These are phyloP conservation scores for Netelia inedita DNA, from an alignment of 2,888 invertebrate species.

Conservation along the genomic window DNA sequence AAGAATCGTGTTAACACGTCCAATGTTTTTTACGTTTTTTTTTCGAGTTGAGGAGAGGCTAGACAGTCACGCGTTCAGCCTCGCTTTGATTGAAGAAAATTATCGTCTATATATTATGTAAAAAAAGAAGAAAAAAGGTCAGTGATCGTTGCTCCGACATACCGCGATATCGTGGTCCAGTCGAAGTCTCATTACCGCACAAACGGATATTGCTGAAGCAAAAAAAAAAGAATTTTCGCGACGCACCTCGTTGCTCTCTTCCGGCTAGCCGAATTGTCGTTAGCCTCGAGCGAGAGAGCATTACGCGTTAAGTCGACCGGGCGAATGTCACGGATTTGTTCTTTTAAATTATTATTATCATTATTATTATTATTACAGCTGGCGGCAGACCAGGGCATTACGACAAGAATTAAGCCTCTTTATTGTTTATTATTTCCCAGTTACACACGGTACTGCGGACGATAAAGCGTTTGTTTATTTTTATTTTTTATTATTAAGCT, in stretches of 20 bases:
- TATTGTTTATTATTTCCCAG: conserved; percentile 44
- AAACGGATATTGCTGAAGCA: conserved; percentile 11
- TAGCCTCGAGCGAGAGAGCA: conserved; percentile 66
- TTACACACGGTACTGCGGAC: conserved; percentile 46
- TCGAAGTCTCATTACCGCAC: conserved; percentile 29
- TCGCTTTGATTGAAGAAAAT: not conserved
- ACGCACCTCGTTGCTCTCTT: conserved; percentile 54
- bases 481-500: conserved; percentile 31
- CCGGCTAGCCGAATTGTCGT: conserved; percentile 67
- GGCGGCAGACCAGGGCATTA: conserved; percentile 77
- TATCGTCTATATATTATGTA: conserved; percentile 6
- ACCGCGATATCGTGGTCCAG: conserved; percentile 48
- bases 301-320: conserved; percentile 35
- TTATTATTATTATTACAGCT: conserved; percentile 53
- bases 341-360: conserved; percentile 19
- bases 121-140: conserved; percentile 55
- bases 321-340: conserved; percentile 24
- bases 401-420: conserved; percentile 71
- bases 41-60: conserved; percentile 16
- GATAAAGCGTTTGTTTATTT: conserved; percentile 37
- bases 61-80: not conserved
- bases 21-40: conserved; percentile 28
- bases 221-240: conserved; percentile 33
- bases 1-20: conserved; percentile 24
- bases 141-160: conserved; percentile 56